A percentile compares a stretch with the other conserved stretches of the same genome.
These are phyloP conservation scores for Euleptes europaea DNA, from an alignment of 2,113 vertebrate genomes.

Conservation along the genomic window DNA sequence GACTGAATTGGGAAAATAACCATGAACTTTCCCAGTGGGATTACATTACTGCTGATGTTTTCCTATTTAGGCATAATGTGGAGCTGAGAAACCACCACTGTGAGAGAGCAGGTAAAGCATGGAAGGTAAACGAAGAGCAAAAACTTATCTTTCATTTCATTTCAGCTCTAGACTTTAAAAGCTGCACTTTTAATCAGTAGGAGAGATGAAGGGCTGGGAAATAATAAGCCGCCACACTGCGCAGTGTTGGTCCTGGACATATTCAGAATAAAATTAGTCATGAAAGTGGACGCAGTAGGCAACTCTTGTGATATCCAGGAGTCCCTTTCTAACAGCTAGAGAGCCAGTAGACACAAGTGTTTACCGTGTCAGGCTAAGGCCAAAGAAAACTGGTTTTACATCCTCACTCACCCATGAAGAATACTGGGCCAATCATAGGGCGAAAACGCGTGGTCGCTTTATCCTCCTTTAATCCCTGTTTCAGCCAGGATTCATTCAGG, in stretches of 20 bases:
- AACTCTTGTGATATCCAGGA: background rate
- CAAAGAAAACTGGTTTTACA: too few species aligned
- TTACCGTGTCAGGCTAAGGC: too few species aligned
- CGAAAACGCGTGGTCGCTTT: too few species aligned
- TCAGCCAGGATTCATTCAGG: too few species aligned
- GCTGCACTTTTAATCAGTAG: background rate
- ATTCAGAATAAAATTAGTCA: background rate
- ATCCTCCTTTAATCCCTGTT: too few species aligned
- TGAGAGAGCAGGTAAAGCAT: background rate
- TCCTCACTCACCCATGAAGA: too few species aligned
- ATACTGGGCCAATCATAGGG: too few species aligned
- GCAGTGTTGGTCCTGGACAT: background rate
- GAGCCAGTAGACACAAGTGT: too few species aligned
- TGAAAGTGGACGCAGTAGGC: background rate
- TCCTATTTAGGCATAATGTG: background rate
- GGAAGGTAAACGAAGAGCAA: background rate
- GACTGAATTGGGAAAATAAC: background rate
- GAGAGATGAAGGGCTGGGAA: background rate
- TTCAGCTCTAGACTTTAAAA: background rate
- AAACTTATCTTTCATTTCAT: background rate
- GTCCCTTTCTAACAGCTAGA: too few species aligned
- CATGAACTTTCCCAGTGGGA: background rate
- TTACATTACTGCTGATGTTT: background rate
- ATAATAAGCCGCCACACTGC: background rate
- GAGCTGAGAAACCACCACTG: background rate